A percentile compares a stretch with the other conserved stretches of the same genome.
Conservation (phyloP, 2,113 vertebrate genomes). For the Rhinopomastus cyanomelas region DNA sequence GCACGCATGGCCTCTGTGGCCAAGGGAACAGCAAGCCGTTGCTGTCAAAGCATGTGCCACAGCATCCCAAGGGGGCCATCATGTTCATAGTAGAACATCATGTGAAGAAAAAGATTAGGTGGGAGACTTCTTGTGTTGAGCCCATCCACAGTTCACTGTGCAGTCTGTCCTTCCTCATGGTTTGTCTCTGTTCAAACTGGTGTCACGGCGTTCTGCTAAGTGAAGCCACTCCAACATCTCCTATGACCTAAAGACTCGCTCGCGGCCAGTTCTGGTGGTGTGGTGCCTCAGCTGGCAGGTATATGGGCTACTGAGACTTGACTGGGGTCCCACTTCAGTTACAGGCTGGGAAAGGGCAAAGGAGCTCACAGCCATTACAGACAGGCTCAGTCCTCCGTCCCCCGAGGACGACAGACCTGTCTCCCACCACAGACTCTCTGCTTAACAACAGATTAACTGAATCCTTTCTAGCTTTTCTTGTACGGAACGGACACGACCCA, state of each 20-base stretch:
- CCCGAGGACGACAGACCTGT: neutral
- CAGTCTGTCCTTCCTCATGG: neutral
- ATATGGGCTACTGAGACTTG: neutral
- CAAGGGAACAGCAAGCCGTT: neutral
- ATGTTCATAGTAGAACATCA: neutral
- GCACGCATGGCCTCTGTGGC: neutral
- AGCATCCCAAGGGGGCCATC: neutral
- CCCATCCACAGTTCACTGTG: neutral
- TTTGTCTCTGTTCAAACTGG: neutral
- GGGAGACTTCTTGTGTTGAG: too few relatives aligned
- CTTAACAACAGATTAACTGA: conserved; percentile 45
- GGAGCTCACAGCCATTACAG: neutral
- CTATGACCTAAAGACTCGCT: neutral
- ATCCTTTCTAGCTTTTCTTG: conserved; percentile 53
- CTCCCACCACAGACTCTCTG: neutral
- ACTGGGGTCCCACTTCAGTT: neutral
- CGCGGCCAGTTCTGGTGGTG: neutral
- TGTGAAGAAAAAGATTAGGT: neutral
- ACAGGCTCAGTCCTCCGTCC: neutral
- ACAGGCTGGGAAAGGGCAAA: neutral
- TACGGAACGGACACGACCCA: conserved; percentile 23
- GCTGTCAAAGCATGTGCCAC: neutral
- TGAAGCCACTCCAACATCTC: neutral
- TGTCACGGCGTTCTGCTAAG: neutral
- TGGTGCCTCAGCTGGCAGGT: neutral